Evolutionary conservation across 2,113 vertebrate genomes (phyloP), one percentile per base, ranked within the genome.

Genomic region (Sylvia atricapilla): DNA sequence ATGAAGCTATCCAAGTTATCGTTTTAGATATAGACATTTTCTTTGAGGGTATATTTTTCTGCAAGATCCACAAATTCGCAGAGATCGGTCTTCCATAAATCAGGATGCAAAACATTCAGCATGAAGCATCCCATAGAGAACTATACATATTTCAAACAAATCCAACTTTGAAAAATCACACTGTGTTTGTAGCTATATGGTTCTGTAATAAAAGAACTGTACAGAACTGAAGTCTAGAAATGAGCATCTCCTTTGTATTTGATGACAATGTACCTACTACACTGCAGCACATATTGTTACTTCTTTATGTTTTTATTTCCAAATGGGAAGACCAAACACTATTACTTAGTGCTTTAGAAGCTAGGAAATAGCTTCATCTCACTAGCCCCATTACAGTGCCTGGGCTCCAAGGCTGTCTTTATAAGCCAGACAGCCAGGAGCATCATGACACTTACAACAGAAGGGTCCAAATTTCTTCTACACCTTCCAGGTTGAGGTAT

Each of bases 401-500:
- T 46, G 30, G 55, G 44, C 39, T 37, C 21, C 31, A 52, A 50
- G 35, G 44, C n/a, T 19, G 44, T 23, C 33, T 46, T 4, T 2
- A 55, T 11, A 58, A 80, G 7, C 9, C 68, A 69, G 35, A 4
- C 52, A 80, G 37, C 4, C 62, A 81, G 50, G 20, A 63, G 15
- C 18, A 46, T 11, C 14, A 4, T 3, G 11, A 67, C 4, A 3
- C 13, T 49, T 50, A 28, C 0, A 4, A 46, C 41, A 84, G 58
- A 47, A 83, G 60, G 13, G 20, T 49, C 23, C 13, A 84, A 81
- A 70, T 30, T 27, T 62, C 43, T 46, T 58, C 35, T 47, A 10
- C 25, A 16, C 33, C 43, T 72, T 67, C 56, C 49, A 77, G 27
- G 39, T 22, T 20, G 14, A 53, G 74, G 15, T 11, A 49, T 14